Percentiles rank a stretch among this genome's conserved stretches.
These are phyloP conservation scores for Spea multiplicata DNA, from an alignment of 2,113 vertebrate species.

Conservation along the genomic window DNA sequence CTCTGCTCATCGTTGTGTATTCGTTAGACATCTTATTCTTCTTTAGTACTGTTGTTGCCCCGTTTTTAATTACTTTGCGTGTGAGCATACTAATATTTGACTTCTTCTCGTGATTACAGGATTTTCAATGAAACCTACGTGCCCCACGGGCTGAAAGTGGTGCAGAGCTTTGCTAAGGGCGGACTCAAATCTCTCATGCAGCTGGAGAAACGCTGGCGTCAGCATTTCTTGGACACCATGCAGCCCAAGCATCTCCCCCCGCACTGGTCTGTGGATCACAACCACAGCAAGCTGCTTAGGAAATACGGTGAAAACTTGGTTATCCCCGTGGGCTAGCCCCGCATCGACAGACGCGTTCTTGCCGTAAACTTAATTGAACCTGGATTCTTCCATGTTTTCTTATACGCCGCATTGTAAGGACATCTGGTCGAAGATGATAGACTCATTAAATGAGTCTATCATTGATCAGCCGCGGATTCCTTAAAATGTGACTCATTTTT, in stretches of 20 bases:
- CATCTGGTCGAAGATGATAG: too few relatives aligned
- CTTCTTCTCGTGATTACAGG: conserved; percentile 61
- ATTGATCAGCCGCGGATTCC: background rate
- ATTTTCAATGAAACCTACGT: conserved; percentile 85
- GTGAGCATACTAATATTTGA: conserved; percentile 17
- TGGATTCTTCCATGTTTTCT: too few relatives aligned
- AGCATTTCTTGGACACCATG: conserved; percentile 92
- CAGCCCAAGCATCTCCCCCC: conserved; percentile 83
- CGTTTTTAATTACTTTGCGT: rapidly evolving
- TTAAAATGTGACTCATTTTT: background rate
- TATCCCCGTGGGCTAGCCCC: conserved; percentile 64
- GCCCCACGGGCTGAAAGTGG: conserved; percentile 93
- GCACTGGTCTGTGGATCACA: conserved; percentile 90
- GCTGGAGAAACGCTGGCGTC: conserved; percentile 90
- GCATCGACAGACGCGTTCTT: too few relatives aligned
- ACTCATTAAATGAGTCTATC: too few relatives aligned
- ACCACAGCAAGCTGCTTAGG: conserved; percentile 88
- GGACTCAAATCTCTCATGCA: conserved; percentile 86
- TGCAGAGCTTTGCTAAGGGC: conserved; percentile 68
- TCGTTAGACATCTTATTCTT: background rate
- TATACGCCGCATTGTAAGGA: too few relatives aligned
- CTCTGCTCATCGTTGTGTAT: background rate
- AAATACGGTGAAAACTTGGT: conserved; percentile 84
- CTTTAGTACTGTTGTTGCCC: background rate
- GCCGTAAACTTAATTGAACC: too few relatives aligned